Evolutionary conservation across 2,888 invertebrate species (phyloP), one percentile per base, ranked within the genome.

Genomic region (Linyphia triangularis): DNA sequence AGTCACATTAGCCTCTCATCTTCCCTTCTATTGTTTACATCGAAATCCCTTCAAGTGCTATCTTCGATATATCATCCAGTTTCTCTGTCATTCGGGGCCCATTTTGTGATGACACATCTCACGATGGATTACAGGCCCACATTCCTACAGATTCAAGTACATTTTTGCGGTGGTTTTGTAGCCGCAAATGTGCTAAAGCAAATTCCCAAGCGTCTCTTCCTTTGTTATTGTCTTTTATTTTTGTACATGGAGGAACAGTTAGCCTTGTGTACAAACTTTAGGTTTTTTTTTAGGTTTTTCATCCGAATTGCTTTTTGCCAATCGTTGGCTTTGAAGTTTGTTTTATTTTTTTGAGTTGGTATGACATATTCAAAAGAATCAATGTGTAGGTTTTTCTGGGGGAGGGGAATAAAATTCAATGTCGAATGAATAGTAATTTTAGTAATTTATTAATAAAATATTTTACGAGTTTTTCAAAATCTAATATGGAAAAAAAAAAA

Each of bases 81-180:
- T 73, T 73, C 30, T 28, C 57, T 73, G 73, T 59, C 73, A 73
- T 73, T 59, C 57, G 22, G 26, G 51, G 24, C 30, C 73, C 73
- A 73, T 73, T 73, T 73, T 59, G 33, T 30, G 59, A 73, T 59
- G 73, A 73, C 73, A 73, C 59, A 30, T 73, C 59, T 57, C 73
- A 59, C 57, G 59, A 73, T 73, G 24, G 73, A 73, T 73, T 73
- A 73, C 28, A 51, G 51, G 33, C 26, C 30, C 73, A 73, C 73
- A 73, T 73, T 73, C 57, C 51, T 73, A 19, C 73, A 33, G 57
- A 73, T 59, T 73, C 51, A 51, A 57, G 57, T 28, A 22, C 57
- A 59, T 73, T 82, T 70, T 81, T 28, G 61, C 70, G 26, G 28
- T 16, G 43, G 5, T 43, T 77, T 51, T 51, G 16, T 51, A n/a